Evolutionary conservation across 2,797 vertebrate genomes (phyloP).

Genomic region (Crenichthys baileyi): DNA sequence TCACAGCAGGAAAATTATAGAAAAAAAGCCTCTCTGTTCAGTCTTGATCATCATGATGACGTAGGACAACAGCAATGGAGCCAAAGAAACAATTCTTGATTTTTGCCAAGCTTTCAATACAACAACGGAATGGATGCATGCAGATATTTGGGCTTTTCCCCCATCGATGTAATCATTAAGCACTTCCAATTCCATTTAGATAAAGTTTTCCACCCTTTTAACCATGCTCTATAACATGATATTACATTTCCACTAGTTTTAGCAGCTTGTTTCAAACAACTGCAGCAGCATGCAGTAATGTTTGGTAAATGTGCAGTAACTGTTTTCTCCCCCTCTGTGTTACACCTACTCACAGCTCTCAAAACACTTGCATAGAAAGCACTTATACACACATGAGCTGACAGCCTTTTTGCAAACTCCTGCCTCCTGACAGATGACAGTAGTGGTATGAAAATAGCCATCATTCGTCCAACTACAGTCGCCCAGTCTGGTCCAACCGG

Average conservation of each 20-base stretch:
- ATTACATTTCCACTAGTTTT: constrained; percentile 24
- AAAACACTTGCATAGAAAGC: constrained; percentile 14
- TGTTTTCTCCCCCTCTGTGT: constrained; percentile 38
- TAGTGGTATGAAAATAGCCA: constrained; percentile 60
- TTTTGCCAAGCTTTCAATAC: constrained; percentile 40
- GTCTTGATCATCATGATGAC: neutral
- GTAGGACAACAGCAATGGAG: neutral
- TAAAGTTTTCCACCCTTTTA: neutral
- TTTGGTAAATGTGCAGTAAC: constrained; percentile 60
- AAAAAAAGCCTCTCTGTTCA: neutral
- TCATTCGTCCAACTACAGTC: constrained; percentile 66
- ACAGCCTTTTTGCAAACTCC: constrained; percentile 55
- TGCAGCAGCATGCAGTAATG: constrained; percentile 38
- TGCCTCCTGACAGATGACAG: constrained; percentile 68
- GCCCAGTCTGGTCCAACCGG: constrained; percentile 67
- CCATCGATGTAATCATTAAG: constrained; percentile 41
- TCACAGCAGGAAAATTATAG: neutral
- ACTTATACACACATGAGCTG: constrained; percentile 18
- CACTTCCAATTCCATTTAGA: constrained; percentile 21
- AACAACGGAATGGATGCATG: constrained; percentile 67
- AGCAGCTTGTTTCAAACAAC: constrained; percentile 37
- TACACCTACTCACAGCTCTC: constrained; percentile 60
- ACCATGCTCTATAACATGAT: constrained; percentile 13
- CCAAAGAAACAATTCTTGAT: constrained; percentile 51
- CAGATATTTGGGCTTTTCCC: constrained; percentile 50